phyloP scores from a whole-genome alignment of 1,140 invertebrate genomes.

The Drosophila nigromelanica region DNA sequence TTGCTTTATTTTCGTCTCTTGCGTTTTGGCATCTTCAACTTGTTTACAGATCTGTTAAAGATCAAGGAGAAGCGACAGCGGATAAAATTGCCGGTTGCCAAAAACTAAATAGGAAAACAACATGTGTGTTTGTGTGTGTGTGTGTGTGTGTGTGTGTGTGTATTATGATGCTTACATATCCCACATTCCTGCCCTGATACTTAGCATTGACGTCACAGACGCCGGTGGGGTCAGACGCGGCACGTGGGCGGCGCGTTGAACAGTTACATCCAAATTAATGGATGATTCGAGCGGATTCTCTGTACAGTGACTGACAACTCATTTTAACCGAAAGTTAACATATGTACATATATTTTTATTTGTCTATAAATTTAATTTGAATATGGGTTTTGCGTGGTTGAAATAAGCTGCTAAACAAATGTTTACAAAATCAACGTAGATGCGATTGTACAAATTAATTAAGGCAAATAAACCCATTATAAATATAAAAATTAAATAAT shows the following conservation, averaged over 20 bases:
- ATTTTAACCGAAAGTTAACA: too few species aligned
- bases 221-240: background rate
- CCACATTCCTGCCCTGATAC: background rate
- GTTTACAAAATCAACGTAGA: too few species aligned
- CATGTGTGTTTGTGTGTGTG: too few species aligned
- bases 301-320: too few species aligned
- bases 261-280: slow-evolving; percentile 1
- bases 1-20: slow-evolving; percentile 18
- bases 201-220: slow-evolving; percentile 44
- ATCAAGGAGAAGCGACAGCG: slow-evolving; percentile 35
- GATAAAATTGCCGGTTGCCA: slow-evolving; percentile 25
- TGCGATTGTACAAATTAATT: too few species aligned
- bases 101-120: slow-evolving; percentile 37
- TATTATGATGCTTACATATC: slow-evolving; percentile 4
- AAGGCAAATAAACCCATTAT: too few species aligned
- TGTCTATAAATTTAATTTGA: too few species aligned
- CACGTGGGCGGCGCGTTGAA: background rate
- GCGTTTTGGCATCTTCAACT: slow-evolving; percentile 23
- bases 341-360: too few species aligned
- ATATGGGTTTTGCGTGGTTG: too few species aligned
- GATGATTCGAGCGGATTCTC: slow-evolving; percentile 8
- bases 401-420: too few species aligned
- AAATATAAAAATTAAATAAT: too few species aligned
- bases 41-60: slow-evolving; percentile 40
- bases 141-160: background rate